These are phyloP conservation scores for Cheilosia vernalis DNA, from an alignment of 2,888 invertebrate species.

Conservation along the genomic window DNA sequence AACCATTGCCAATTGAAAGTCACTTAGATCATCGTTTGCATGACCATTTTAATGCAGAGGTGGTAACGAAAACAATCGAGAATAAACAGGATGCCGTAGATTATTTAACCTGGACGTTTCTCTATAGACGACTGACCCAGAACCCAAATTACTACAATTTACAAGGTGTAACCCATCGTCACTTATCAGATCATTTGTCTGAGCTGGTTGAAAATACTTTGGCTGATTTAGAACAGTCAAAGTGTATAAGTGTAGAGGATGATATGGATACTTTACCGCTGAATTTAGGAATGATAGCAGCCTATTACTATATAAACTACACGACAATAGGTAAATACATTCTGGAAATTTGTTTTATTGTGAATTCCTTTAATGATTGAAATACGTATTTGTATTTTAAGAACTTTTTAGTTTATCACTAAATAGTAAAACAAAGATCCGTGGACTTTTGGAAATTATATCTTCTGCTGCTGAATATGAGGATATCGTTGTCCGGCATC, in stretches of 20 bases:
- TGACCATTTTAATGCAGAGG: constrained; percentile 99
- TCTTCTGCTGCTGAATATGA: constrained; percentile 99
- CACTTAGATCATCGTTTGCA: constrained; percentile 98
- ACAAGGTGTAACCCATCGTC: constrained; percentile 98
- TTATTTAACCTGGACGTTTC: constrained; percentile 99
- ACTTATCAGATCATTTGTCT: constrained; percentile 98
- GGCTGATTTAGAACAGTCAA: constrained; percentile 96
- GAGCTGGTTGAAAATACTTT: constrained; percentile 98
- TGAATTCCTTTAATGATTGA: too few species aligned
- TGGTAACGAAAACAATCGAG: constrained; percentile 99
- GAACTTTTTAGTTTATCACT: constrained; percentile 98
- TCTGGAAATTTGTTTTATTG: background rate
- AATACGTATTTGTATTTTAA: constrained; percentile 82
- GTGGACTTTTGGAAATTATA: constrained; percentile 98
- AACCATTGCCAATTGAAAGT: constrained; percentile 98
- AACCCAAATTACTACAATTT: constrained; percentile 99
- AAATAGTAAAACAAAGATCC: constrained; percentile 98
- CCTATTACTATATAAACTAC: constrained; percentile 99
- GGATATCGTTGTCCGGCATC: constrained; percentile 95
- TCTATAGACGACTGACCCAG: constrained; percentile 97
- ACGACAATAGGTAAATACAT: constrained; percentile 93
- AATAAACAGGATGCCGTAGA: constrained; percentile 99
- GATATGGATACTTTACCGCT: constrained; percentile 98
- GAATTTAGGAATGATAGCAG: constrained; percentile 99
- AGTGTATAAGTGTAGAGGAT: constrained; percentile 98